Base-by-base conservation (phyloP, 1,140 invertebrate species). In the Dinoponera quadriceps region DNA sequence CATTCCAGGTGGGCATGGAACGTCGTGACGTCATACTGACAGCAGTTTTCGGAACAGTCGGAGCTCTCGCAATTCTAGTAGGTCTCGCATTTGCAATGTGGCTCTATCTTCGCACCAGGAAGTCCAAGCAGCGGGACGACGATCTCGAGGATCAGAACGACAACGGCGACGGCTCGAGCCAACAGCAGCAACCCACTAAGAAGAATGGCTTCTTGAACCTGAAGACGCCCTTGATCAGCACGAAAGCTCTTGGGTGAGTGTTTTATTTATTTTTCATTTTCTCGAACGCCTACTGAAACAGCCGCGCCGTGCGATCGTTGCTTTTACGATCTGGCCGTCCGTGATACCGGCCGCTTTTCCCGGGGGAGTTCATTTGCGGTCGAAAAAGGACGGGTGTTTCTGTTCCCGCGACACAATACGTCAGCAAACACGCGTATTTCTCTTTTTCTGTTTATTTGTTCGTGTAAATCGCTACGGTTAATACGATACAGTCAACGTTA, bases 171-270 rank as follows among this genome's bases (percentile, higher is more conserved):
- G 87, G 84, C 20, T 80, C 82, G 3, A 86, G 63, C 49, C 91
- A 88, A 48, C 87, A 86, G n/a, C 87, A 84, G 4, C 87, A 85
- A 25, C 44, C 86, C 1, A 89, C 85, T 55, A 93, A 93, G 69
- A 92, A 90, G 25, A 97, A 97, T 91, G 97, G 97, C 54, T 97
- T 97, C 84, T 95, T 98, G 22, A 97, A 95, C 88, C 93, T 97
- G 69, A 97, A 97, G 92, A 97, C 97, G 48, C 97, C 97, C 2
- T 94, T 97, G 29, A 97, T 98, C 82, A 95, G 94, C 48, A 96
- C 95, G 4, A 96, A 96, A 88, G 94, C 95, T 1, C 91, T 96
- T 5, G 96, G 96, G 96, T 97, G 90, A 95, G 95, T 93, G 38
- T 14, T 48, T 57, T 44, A 0, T 27, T 48, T 62, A 16, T 29